These are phyloP conservation scores for Nyctalus aviator DNA, from an alignment of 2,797 vertebrate species.

Conservation along the genomic window DNA sequence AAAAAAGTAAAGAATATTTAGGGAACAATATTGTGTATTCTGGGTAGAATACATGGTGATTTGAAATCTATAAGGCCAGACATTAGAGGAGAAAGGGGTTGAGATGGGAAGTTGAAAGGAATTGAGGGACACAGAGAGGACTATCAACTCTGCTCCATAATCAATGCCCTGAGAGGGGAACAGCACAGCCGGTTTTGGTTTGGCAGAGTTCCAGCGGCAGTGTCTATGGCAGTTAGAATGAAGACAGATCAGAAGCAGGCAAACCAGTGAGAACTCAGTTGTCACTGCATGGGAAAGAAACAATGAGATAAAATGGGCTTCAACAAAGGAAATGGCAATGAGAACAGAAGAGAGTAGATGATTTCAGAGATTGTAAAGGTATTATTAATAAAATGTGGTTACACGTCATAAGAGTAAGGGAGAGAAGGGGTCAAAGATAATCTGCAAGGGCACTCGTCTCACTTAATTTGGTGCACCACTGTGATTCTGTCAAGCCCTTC, in stretches of 20 bases:
- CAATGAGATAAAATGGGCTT: background rate
- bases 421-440: background rate
- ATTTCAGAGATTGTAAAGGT: background rate
- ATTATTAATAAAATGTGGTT: background rate
- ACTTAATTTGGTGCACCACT: background rate
- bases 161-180: background rate
- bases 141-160: background rate
- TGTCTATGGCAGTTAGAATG: background rate
- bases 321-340: background rate
- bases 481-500: background rate
- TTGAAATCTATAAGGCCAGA: background rate
- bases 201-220: background rate
- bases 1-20: conserved; percentile 45
- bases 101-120: background rate
- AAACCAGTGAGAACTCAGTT: background rate
- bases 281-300: background rate
- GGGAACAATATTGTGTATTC: background rate
- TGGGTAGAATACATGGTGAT: background rate
- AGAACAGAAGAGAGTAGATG: background rate
- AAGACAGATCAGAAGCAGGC: background rate
- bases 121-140: background rate
- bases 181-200: background rate
- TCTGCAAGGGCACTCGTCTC: background rate
- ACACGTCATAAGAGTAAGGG: background rate
- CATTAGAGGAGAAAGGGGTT: background rate